These are phyloP conservation scores for Hippocampus mohnikei DNA, from an alignment of 2,113 vertebrate species.

Conservation along the genomic window DNA sequence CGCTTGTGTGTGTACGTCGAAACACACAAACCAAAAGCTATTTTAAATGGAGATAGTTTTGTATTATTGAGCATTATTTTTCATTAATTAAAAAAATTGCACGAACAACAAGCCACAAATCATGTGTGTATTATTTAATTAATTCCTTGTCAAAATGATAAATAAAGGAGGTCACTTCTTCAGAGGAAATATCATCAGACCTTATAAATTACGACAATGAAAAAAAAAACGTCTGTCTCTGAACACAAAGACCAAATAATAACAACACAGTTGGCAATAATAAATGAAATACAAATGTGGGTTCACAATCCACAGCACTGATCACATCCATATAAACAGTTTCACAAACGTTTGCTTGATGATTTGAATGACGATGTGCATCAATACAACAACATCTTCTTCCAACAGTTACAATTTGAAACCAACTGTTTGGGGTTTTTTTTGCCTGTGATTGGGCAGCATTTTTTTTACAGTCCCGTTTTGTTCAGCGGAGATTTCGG, in stretches of 20 bases:
- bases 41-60: not conserved
- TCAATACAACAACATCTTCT: slow-evolving; percentile 13
- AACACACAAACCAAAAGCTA: not conserved
- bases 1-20: not conserved
- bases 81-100: not conserved
- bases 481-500: no score
- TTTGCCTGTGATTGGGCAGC: no score
- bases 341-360: slow-evolving; percentile 11
- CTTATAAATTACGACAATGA: slow-evolving; percentile 48
- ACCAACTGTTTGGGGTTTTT: not conserved
- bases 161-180: slow-evolving; percentile 29
- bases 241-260: slow-evolving; percentile 29
- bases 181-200: slow-evolving; percentile 41
- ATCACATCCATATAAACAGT: slow-evolving; percentile 50
- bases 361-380: not conserved
- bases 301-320: slow-evolving; percentile 49
- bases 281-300: slow-evolving; percentile 35
- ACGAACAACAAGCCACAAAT: not conserved
- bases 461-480: no score
- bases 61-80: not conserved
- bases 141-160: slow-evolving; percentile 45
- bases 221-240: slow-evolving; percentile 43
- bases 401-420: not conserved
- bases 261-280: slow-evolving; percentile 18
- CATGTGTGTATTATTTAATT: slow-evolving; percentile 37